Evolutionary conservation across 2,113 vertebrate genomes (phyloP).

Genomic region (Blennius ocellaris): DNA sequence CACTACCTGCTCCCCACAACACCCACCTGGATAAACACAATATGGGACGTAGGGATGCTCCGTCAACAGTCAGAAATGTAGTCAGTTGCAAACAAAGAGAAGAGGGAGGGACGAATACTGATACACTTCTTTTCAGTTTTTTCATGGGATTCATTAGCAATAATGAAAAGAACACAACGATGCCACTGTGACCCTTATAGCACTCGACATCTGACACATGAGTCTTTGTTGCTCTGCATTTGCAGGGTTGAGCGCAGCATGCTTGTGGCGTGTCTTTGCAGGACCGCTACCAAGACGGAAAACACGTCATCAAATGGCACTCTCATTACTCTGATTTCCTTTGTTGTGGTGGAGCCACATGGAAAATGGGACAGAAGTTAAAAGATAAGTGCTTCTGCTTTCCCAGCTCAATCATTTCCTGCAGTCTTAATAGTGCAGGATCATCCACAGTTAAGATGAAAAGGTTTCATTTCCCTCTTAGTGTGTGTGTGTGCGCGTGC

Average conservation of each 20-base stretch:
- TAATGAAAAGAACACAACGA: neutral
- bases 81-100: no score
- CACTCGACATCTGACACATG: neutral
- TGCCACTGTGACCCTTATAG: neutral
- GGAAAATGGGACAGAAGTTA: conserved; percentile 27
- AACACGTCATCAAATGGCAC: neutral
- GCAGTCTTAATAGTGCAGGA: conserved; percentile 33
- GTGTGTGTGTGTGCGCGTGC: neutral
- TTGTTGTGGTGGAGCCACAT: neutral
- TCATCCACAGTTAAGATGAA: conserved; percentile 57
- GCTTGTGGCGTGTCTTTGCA: neutral
- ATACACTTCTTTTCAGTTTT: neutral
- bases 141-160: neutral
- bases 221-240: neutral
- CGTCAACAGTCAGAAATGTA: no score
- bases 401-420: conserved; percentile 6
- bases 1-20: no score
- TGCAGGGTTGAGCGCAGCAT: neutral
- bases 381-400: neutral
- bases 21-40: no score
- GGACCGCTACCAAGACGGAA: neutral
- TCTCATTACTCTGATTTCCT: neutral
- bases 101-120: no score
- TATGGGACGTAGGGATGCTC: no score
- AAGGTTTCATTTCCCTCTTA: conserved; percentile 47